Conservation (phyloP, 2,113 vertebrate species). For the Caranx ignobilis region DNA sequence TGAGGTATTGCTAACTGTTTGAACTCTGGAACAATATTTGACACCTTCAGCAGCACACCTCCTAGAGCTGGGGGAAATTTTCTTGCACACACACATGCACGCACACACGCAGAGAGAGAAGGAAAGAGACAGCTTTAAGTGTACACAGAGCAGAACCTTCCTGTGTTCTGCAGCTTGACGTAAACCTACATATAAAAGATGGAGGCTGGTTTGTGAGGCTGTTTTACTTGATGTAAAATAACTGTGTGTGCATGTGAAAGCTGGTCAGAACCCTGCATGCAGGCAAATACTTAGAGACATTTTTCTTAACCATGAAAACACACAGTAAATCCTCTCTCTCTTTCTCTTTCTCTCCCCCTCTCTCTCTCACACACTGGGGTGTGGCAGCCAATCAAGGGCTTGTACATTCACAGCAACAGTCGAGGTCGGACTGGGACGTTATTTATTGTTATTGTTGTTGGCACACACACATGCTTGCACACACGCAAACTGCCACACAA, state of each 20-base stretch:
- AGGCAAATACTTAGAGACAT: conserved; percentile 18
- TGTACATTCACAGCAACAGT: conserved; percentile 57
- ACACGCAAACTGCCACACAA: not conserved
- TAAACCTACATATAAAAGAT: not conserved
- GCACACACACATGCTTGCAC: conserved; percentile 20
- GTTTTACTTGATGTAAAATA: not conserved
- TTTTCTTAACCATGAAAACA: conserved; percentile 41
- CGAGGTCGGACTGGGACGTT: conserved; percentile 55
- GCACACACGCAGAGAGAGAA: not conserved
- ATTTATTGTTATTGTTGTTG: conserved; percentile 72
- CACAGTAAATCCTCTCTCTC: conserved; percentile 22
- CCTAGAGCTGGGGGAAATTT: not conserved
- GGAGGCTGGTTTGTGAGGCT: not conserved
- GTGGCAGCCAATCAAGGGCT: conserved; percentile 58
- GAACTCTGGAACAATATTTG: not conserved
- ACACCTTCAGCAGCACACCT: not conserved
- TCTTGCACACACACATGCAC: not conserved
- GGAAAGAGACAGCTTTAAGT: not conserved
- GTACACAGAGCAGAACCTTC: not conserved
- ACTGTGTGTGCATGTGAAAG: not conserved
- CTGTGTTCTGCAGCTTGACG: conserved; percentile 3
- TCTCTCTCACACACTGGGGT: conserved; percentile 21
- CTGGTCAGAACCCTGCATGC: not conserved
- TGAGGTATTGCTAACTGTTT: not conserved
- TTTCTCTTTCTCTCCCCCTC: not conserved